These are phyloP conservation scores for Philypnodon macrostomus DNA, from an alignment of 2,797 vertebrate genomes.

Conservation along the genomic window DNA sequence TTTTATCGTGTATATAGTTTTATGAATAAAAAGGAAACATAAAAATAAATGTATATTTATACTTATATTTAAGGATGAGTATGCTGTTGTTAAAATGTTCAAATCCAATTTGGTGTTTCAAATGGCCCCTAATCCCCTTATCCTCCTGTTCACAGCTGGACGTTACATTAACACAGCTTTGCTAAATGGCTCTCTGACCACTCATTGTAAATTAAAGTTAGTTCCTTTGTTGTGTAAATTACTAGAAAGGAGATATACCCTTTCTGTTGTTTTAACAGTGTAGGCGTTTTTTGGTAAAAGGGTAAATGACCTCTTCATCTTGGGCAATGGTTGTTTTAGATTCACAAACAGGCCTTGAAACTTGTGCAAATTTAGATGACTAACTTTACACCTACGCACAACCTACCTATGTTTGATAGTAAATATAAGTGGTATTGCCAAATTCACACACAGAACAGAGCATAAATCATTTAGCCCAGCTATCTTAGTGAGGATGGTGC, in stretches of 20 bases:
- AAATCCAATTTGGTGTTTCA: constrained; percentile 18
- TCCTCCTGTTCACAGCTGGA: constrained; percentile 18
- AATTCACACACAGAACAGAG: no score
- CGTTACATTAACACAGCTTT: constrained; percentile 20
- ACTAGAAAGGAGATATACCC: no score
- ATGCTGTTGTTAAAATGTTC: constrained; percentile 6
- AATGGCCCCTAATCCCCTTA: constrained; percentile 9
- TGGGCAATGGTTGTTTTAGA: constrained; percentile 54
- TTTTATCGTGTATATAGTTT: no score
- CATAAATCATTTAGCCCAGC: no score
- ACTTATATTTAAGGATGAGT: no score
- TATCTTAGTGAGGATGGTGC: no score
- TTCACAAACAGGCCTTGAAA: constrained; percentile 67
- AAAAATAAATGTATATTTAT: no score
- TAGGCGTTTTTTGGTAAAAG: constrained; percentile 43
- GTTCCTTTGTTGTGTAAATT: constrained; percentile 2
- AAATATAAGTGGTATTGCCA: no score
- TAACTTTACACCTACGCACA: constrained; percentile 45
- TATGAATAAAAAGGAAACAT: no score
- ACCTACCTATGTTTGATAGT: background rate
- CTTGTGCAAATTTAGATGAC: no score
- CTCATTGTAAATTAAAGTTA: constrained; percentile 5
- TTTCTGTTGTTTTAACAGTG: constrained; percentile 42
- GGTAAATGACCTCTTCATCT: constrained; percentile 60
- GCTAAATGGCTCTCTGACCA: constrained; percentile 34